Percentiles rank a stretch among this genome's conserved stretches.
Evolutionary conservation across 1,140 invertebrate species (phyloP).

Genomic region (Atopsyche davidsoni): DNA sequence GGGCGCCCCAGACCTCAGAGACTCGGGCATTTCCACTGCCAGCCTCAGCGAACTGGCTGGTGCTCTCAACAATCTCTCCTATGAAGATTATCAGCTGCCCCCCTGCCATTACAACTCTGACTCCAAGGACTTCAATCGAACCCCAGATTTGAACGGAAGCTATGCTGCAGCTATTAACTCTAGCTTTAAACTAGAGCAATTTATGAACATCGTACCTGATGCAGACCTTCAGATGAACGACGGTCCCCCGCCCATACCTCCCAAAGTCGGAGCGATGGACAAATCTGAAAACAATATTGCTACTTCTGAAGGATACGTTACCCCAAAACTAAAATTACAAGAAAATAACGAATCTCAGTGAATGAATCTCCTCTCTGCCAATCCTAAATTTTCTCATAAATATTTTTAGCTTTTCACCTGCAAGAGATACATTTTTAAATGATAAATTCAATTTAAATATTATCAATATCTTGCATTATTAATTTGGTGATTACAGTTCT

Average conservation of each 20-base stretch:
- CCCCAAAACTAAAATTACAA: conserved; percentile 19
- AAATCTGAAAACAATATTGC: conserved; percentile 19
- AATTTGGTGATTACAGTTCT: background rate
- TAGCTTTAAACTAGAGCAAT: conserved; percentile 27
- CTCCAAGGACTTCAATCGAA: conserved; percentile 22
- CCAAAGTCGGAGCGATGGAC: conserved; percentile 24
- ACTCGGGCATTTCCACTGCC: conserved; percentile 28
- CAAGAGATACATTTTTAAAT: background rate
- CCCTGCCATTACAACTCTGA: conserved; percentile 24
- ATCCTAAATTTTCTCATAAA: background rate
- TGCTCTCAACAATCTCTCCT: conserved; percentile 22
- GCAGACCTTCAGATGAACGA: conserved; percentile 20
- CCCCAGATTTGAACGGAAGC: conserved; percentile 20
- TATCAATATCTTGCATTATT: background rate
- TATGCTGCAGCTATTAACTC: conserved; percentile 21
- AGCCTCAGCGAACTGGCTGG: conserved; percentile 26
- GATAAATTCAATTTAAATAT: background rate
- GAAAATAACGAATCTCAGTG: conserved; percentile 22
- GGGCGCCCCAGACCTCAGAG: conserved; percentile 23
- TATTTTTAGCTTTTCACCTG: too few species aligned
- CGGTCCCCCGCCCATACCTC: conserved; percentile 26
- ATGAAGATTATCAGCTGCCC: conserved; percentile 21
- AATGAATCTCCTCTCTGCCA: background rate
- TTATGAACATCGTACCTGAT: conserved; percentile 25
- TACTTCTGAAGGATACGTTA: conserved; percentile 7